phyloP scores from a whole-genome alignment of 2,888 invertebrate species.

The Stenolophus ochropezus region DNA sequence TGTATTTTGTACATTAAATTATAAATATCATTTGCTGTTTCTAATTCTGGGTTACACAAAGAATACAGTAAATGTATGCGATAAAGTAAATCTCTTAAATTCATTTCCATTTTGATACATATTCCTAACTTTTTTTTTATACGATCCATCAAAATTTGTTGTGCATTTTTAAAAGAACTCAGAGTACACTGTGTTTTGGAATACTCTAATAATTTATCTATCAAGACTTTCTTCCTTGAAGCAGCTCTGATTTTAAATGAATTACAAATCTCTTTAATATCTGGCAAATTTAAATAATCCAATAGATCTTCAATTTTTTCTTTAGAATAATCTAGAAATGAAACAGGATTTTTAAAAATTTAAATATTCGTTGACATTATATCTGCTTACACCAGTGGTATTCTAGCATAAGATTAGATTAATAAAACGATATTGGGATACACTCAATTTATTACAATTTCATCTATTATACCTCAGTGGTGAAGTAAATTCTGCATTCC shows the following conservation, averaged over 20 bases:
- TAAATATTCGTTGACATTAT: too few relatives aligned
- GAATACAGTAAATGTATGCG: constrained; percentile 67
- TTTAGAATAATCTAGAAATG: constrained; percentile 62
- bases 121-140: constrained; percentile 66
- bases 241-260: constrained; percentile 61
- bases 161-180: constrained; percentile 64
- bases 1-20: constrained; percentile 63
- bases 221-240: constrained; percentile 63
- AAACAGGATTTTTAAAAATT: too few relatives aligned
- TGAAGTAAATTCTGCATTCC: too few relatives aligned
- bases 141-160: constrained; percentile 65
- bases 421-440: too few relatives aligned
- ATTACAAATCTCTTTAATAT: constrained; percentile 62
- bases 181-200: constrained; percentile 66
- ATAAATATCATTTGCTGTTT: constrained; percentile 65
- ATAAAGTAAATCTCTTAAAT: constrained; percentile 64
- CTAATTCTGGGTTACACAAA: constrained; percentile 66
- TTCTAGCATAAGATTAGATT: too few relatives aligned
- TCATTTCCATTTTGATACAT: constrained; percentile 66
- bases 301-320: constrained; percentile 62
- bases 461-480: too few relatives aligned
- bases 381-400: too few relatives aligned
- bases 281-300: constrained; percentile 58
- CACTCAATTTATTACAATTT: too few relatives aligned
- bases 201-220: constrained; percentile 63